A percentile compares a stretch with the other conserved stretches of the same genome.
Conservation (phyloP, 2,113 vertebrate genomes). For the Nibea coibor region DNA sequence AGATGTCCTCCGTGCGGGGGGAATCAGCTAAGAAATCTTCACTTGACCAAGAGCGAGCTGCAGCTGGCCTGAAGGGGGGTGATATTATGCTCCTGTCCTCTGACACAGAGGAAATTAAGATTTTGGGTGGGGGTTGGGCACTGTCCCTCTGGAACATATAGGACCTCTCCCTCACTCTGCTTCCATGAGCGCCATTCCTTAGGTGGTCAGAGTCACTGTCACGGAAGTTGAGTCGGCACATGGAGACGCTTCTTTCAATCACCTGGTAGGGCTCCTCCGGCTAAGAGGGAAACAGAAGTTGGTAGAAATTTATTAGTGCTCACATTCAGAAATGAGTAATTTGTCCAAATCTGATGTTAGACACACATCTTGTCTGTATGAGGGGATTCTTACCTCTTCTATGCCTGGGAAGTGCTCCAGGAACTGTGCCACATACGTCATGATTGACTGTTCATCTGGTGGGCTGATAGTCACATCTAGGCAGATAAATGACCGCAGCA, state of each 20-base stretch:
- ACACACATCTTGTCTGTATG: not conserved
- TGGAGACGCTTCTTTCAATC: slow-evolving; percentile 75
- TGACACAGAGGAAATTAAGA: slow-evolving; percentile 84
- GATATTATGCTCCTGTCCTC: slow-evolving; percentile 66
- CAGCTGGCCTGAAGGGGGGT: slow-evolving; percentile 18
- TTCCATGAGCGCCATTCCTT: slow-evolving; percentile 73
- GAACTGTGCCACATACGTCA: slow-evolving; percentile 96
- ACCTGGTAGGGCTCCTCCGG: slow-evolving; percentile 67
- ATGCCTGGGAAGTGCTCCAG: slow-evolving; percentile 94
- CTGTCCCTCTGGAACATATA: slow-evolving; percentile 83
- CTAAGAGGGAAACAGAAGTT: slow-evolving; percentile 33
- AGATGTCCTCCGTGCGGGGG: slow-evolving; percentile 29
- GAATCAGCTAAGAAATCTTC: slow-evolving; percentile 71
- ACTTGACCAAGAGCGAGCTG: slow-evolving; percentile 71
- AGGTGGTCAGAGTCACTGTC: slow-evolving; percentile 53
- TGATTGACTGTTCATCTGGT: slow-evolving; percentile 94
- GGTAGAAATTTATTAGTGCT: not conserved
- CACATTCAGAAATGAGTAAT: not conserved
- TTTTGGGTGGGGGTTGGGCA: slow-evolving; percentile 86
- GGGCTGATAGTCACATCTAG: slow-evolving; percentile 91
- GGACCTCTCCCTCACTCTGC: slow-evolving; percentile 80
- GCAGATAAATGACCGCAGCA: not conserved
- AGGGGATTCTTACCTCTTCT: slow-evolving; percentile 86
- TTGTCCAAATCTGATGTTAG: not conserved
- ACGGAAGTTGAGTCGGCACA: slow-evolving; percentile 67